Evolutionary conservation across 2,797 vertebrate species (phyloP).

Genomic region (Oreortyx pictus): DNA sequence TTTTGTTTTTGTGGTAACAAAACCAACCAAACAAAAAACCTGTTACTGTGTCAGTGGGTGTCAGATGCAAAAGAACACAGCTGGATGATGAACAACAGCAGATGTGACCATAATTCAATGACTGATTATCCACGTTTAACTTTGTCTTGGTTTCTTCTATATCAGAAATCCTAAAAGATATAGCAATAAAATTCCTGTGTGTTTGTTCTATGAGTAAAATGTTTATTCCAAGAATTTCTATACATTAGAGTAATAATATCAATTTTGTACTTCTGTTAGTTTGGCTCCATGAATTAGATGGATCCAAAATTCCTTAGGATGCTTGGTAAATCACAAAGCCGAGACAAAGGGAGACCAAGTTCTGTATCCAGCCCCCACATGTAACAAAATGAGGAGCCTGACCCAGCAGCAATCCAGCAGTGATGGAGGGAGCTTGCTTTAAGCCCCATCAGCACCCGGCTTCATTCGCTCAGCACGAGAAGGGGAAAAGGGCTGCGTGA

Average conservation of each 20-base stretch:
- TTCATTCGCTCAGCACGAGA: neutral
- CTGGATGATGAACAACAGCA: neutral
- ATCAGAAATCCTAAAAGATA: neutral
- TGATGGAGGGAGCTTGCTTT: neutral
- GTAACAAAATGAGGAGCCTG: neutral
- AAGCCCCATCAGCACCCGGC: rapidly evolving
- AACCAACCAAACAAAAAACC: neutral
- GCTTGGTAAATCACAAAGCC: neutral
- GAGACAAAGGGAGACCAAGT: neutral
- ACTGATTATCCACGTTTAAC: neutral
- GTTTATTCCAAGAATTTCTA: neutral
- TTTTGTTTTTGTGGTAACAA: neutral
- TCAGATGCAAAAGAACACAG: neutral
- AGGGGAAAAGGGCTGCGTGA: neutral
- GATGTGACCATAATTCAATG: neutral
- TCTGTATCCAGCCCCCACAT: neutral
- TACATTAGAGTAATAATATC: neutral
- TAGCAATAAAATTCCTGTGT: neutral
- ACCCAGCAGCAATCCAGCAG: neutral
- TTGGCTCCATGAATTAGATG: neutral
- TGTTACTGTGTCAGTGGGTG: neutral
- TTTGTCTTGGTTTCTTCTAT: neutral
- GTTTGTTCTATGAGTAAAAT: neutral
- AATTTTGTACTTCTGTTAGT: neutral
- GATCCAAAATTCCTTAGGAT: neutral